Evolutionary conservation across 2,888 invertebrate species (phyloP).

Genomic region (Eilema sororculum): DNA sequence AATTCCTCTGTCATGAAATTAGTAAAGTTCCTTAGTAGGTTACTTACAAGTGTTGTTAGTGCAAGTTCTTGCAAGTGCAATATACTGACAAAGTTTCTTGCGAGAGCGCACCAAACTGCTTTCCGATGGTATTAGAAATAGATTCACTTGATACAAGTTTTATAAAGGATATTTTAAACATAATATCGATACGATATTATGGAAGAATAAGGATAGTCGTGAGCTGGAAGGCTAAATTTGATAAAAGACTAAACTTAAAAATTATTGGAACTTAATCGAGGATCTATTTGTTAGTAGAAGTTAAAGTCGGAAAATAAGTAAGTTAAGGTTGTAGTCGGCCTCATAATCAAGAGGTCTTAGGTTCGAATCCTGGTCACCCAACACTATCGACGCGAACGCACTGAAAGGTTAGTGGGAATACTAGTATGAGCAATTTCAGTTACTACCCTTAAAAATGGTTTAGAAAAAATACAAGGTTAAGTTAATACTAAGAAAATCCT

Average conservation of each 20-base stretch:
- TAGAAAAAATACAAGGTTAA: too few relatives aligned
- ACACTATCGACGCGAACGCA: too few relatives aligned
- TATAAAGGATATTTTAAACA: slow-evolving; percentile 53
- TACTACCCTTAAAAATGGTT: too few relatives aligned
- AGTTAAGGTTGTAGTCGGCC: background rate
- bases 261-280: background rate
- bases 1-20: slow-evolving; percentile 14
- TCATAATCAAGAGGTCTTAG: too few relatives aligned
- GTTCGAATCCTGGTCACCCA: too few relatives aligned
- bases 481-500: too few relatives aligned
- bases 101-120: slow-evolving; percentile 47
- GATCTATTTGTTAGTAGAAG: background rate
- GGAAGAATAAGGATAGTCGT: background rate
- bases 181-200: slow-evolving; percentile 22
- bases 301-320: too few relatives aligned
- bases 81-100: slow-evolving; percentile 40
- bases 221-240: background rate
- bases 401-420: too few relatives aligned
- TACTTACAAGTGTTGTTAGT: slow-evolving; percentile 25
- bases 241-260: background rate
- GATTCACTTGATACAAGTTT: slow-evolving; percentile 68
- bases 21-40: slow-evolving; percentile 10
- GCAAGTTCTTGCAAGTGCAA: slow-evolving; percentile 27
- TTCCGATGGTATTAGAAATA: slow-evolving; percentile 69
- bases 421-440: too few relatives aligned